phyloP scores from a whole-genome alignment of 2,113 vertebrate genomes.

The Mellivora capensis region DNA sequence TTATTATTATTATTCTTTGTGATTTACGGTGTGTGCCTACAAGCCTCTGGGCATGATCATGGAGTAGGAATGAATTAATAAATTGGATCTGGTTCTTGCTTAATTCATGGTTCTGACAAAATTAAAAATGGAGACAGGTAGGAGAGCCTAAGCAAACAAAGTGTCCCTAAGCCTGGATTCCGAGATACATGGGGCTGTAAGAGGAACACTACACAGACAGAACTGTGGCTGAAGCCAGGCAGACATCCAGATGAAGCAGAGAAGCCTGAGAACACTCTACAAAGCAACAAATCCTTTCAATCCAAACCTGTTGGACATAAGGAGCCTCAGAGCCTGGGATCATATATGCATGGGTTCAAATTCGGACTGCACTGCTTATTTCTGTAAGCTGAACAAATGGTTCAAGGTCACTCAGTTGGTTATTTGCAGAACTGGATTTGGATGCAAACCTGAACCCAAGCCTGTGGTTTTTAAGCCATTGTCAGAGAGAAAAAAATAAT shows the following conservation, averaged over 20 bases:
- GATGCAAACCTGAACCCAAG: not conserved
- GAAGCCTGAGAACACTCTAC: not conserved
- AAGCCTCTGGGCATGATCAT: constrained; percentile 45
- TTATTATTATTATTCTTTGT: constrained; percentile 60
- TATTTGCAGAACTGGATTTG: not conserved
- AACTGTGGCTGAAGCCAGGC: not conserved
- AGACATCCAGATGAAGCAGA: not conserved
- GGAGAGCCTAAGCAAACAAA: not conserved
- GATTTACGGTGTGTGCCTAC: constrained; percentile 36
- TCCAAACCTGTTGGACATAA: not conserved
- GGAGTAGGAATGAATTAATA: constrained; percentile 40
- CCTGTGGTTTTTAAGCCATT: not conserved
- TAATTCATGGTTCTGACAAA: constrained; percentile 54
- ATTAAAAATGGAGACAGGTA: constrained; percentile 35
- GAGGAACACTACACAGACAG: not conserved
- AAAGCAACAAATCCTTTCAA: not conserved
- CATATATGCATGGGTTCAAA: not conserved
- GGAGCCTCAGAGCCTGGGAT: not conserved
- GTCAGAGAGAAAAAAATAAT: not conserved
- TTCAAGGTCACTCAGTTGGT: not conserved
- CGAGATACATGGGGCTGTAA: fast-evolving
- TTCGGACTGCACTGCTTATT: not conserved
- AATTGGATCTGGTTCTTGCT: constrained; percentile 48
- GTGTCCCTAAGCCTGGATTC: not conserved
- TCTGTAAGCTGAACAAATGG: not conserved